Evolutionary conservation across 2,888 invertebrate species (phyloP).

Genomic region (Caenorhabditis sp.): DNA sequence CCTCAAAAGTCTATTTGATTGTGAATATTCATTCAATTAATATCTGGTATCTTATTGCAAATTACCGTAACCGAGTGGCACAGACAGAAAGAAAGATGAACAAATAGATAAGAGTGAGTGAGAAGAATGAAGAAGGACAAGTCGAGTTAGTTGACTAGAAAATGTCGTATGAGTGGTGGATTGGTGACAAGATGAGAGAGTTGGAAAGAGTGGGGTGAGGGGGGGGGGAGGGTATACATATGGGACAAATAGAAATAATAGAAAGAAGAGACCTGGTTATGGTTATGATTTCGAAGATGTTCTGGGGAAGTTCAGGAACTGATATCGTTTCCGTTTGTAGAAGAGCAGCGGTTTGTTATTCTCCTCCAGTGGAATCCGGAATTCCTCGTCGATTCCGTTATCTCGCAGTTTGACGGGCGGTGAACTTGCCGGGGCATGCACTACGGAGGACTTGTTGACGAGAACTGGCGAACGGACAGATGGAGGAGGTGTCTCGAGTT

Average conservation of each 20-base stretch:
- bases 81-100: conserved; percentile 31
- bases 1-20: background rate
- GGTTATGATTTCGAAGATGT: conserved; percentile 70
- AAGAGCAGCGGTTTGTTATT: conserved; percentile 76
- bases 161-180: conserved; percentile 51
- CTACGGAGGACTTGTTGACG: conserved; percentile 64
- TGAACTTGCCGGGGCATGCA: conserved; percentile 47
- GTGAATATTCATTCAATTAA: background rate
- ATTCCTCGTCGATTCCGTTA: conserved; percentile 69
- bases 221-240: too few relatives aligned
- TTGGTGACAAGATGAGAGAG: conserved; percentile 32
- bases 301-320: conserved; percentile 80
- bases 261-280: conserved; percentile 51
- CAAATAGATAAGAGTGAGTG: conserved; percentile 32
- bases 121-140: conserved; percentile 17
- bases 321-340: conserved; percentile 79
- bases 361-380: conserved; percentile 75
- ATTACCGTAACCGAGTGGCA: conserved; percentile 62
- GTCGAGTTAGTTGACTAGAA: conserved; percentile 56
- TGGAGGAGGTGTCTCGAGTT: conserved; percentile 62
- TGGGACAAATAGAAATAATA: conserved; percentile 14
- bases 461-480: conserved; percentile 66
- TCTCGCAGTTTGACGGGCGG: conserved; percentile 67
- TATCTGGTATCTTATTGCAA: conserved; percentile 38
- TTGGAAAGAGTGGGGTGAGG: too few relatives aligned